A percentile compares a stretch with the other conserved stretches of the same genome.
Evolutionary conservation across 2,797 vertebrate genomes (phyloP).

Genomic region (Avahi laniger): DNA sequence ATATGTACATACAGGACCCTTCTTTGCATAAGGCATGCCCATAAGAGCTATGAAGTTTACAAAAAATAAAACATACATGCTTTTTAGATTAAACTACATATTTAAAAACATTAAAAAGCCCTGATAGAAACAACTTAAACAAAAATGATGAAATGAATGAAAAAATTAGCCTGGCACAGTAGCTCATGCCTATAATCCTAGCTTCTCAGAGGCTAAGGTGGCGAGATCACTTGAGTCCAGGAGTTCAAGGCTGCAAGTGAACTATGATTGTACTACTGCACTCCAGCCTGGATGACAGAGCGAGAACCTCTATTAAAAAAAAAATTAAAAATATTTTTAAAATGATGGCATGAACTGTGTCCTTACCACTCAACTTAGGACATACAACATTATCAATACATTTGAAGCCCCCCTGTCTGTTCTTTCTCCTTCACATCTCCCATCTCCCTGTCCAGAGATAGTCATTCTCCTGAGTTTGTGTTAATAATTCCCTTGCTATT

Average conservation of each 20-base stretch:
- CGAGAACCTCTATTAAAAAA: too few species aligned
- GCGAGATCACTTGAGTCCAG: too few species aligned
- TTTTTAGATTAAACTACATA: not conserved
- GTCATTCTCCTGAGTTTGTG: not conserved
- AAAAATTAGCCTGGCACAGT: too few species aligned
- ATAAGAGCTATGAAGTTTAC: not conserved
- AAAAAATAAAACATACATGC: not conserved
- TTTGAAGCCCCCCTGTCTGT: not conserved
- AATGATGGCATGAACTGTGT: not conserved
- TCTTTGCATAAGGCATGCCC: not conserved
- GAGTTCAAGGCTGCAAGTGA: too few species aligned
- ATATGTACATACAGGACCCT: not conserved
- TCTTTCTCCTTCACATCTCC: not conserved
- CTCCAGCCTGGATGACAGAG: too few species aligned
- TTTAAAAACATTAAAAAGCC: not conserved
- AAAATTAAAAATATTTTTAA: too few species aligned
- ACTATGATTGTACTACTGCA: too few species aligned
- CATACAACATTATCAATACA: not conserved
- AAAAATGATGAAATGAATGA: not conserved
- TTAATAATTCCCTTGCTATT: not conserved
- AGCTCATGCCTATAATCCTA: too few species aligned
- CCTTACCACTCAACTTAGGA: not conserved
- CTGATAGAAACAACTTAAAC: not conserved
- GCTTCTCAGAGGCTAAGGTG: too few species aligned
- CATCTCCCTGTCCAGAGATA: not conserved